Conservation (phyloP, 2,797 vertebrate species). For the Trachurus trachurus region DNA sequence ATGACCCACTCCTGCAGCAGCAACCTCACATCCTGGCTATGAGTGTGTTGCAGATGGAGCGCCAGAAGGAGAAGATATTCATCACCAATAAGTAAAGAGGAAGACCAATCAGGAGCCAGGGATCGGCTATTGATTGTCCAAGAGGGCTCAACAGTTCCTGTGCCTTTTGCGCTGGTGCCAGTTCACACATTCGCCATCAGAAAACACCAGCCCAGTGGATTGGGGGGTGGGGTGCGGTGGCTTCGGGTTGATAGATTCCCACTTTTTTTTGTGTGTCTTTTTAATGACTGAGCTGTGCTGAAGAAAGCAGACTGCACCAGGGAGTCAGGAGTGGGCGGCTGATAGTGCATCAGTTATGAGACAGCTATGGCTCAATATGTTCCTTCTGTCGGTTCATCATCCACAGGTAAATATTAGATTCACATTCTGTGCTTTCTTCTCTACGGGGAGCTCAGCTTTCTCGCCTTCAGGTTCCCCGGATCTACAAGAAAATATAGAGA, state of each 20-base stretch:
- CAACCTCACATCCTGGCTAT: conserved; percentile 27
- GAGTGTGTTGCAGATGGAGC: conserved; percentile 40
- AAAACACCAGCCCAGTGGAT: conserved; percentile 36
- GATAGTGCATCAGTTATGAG: conserved; percentile 33
- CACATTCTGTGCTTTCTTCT: conserved; percentile 55
- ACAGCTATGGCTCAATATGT: conserved; percentile 56
- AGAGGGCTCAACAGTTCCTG: conserved; percentile 34
- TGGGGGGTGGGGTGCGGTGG: no score
- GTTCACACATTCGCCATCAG: conserved; percentile 11
- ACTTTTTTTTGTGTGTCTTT: conserved; percentile 11
- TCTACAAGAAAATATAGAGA: conserved; percentile 69
- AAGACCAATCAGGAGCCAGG: conserved; percentile 45
- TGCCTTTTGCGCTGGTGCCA: conserved; percentile 42
- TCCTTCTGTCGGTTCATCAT: conserved; percentile 46
- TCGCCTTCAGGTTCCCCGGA: conserved; percentile 77
- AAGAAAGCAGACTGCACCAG: conserved; percentile 38
- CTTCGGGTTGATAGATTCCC: neutral
- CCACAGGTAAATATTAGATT: conserved; percentile 43
- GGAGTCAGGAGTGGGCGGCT: conserved; percentile 29
- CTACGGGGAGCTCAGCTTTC: conserved; percentile 88
- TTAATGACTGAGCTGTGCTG: conserved; percentile 38
- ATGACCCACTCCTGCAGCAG: conserved; percentile 39
- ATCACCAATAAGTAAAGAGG: conserved; percentile 27
- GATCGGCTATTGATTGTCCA: conserved; percentile 59
- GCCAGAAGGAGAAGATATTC: conserved; percentile 31